These are phyloP conservation scores for Malurus elegans DNA, from an alignment of 2,113 vertebrate genomes.

Conservation along the genomic window DNA sequence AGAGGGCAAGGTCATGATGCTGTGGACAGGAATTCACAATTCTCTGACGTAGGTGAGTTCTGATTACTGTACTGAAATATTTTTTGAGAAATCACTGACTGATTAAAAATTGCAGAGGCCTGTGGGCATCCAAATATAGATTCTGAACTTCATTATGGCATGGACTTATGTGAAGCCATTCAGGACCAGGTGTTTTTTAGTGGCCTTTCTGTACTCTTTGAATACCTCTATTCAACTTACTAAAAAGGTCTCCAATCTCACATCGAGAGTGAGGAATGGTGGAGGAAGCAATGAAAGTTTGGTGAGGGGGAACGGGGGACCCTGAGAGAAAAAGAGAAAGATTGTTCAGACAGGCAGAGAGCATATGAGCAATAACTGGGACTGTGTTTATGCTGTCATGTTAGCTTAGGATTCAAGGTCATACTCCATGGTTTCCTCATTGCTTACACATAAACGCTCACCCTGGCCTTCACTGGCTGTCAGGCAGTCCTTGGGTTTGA, in stretches of 20 bases:
- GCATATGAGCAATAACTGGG: background rate
- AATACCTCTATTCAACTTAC: conserved; percentile 39
- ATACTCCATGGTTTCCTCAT: conserved; percentile 43
- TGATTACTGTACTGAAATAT: background rate
- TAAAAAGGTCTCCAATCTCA: conserved; percentile 28
- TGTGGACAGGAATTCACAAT: background rate
- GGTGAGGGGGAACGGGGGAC: background rate
- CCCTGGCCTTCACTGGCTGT: background rate
- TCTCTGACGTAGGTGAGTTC: background rate
- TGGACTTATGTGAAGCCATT: background rate
- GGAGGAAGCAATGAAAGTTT: conserved; percentile 46
- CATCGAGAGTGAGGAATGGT: conserved; percentile 6
- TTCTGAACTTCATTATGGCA: background rate
- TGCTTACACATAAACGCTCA: background rate
- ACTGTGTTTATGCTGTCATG: conserved; percentile 47
- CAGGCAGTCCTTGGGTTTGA: background rate
- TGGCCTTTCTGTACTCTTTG: background rate
- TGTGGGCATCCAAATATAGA: background rate
- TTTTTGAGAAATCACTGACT: background rate
- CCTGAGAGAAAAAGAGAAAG: conserved; percentile 24
- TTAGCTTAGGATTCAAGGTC: conserved; percentile 55
- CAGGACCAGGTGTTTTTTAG: conserved; percentile 20
- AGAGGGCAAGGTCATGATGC: background rate
- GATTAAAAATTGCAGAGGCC: background rate
- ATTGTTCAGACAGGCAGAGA: conserved; percentile 34